Conservation (phyloP, 2,113 vertebrate species). For the Brachirus orientalis region DNA sequence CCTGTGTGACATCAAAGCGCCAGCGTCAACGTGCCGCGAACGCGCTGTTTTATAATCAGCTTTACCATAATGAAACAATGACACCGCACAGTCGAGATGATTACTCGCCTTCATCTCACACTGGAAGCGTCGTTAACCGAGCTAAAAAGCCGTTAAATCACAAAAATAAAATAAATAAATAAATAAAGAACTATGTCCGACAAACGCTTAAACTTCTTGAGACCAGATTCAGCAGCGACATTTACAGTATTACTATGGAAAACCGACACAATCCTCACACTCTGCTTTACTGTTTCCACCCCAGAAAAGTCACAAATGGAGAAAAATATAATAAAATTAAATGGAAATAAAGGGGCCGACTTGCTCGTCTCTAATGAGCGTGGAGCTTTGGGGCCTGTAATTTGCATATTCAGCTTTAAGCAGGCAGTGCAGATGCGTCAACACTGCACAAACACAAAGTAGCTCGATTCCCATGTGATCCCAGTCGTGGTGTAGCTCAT, state of each 20-base stretch:
- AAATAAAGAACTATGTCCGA: no score
- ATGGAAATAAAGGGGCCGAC: no score
- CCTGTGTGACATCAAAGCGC: conserved; percentile 41
- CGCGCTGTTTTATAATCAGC: conserved; percentile 26
- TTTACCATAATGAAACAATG: conserved; percentile 8
- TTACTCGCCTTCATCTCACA: not conserved
- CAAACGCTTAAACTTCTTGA: no score
- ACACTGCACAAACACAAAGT: not conserved
- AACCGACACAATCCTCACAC: no score
- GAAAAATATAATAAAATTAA: no score
- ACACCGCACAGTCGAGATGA: conserved; percentile 8
- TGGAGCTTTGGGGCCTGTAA: not conserved
- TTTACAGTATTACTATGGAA: no score
- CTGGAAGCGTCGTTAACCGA: not conserved
- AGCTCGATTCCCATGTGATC: not conserved
- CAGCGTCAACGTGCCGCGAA: conserved; percentile 18
- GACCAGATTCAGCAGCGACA: no score
- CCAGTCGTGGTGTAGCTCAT: not conserved
- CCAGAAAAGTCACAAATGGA: not conserved
- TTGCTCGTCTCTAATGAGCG: not conserved
- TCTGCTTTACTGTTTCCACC: no score
- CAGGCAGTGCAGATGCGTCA: not conserved
- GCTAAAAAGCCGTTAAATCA: not conserved
- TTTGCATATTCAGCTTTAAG: not conserved
- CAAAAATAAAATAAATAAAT: no score